Conservation (phyloP, 1,140 invertebrate genomes). For the Platyscapa corneri region DNA sequence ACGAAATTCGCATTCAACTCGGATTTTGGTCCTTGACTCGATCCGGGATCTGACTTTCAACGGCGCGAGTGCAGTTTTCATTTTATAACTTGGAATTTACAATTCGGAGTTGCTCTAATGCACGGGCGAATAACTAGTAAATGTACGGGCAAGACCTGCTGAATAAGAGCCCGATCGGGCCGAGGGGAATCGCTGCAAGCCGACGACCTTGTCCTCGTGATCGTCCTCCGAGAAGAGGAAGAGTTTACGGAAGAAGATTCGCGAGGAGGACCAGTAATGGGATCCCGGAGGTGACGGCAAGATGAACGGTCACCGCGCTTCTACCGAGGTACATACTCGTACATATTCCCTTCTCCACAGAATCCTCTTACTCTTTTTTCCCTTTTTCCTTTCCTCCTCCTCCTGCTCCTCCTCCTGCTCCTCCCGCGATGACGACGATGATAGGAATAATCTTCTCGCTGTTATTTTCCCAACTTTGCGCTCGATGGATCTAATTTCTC, state of each 20-base stretch:
- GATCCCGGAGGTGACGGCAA: constrained; percentile 68
- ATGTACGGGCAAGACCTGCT: constrained; percentile 38
- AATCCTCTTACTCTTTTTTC: neutral
- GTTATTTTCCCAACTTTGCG: too few relatives aligned
- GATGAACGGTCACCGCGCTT: constrained; percentile 70
- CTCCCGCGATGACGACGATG: too few relatives aligned
- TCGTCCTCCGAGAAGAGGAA: constrained; percentile 35
- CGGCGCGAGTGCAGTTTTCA: neutral
- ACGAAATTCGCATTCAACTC: too few relatives aligned
- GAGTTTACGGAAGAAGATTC: constrained; percentile 51
- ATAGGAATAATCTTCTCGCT: too few relatives aligned
- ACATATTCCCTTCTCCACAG: neutral
- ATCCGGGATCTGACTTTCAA: too few relatives aligned
- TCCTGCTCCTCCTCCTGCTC: too few relatives aligned
- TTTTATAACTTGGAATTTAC: too few relatives aligned
- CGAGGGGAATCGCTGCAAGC: neutral
- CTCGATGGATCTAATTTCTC: too few relatives aligned
- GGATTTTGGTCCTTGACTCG: too few relatives aligned
- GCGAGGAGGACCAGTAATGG: constrained; percentile 63
- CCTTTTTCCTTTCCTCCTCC: too few relatives aligned
- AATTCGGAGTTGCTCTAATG: too few relatives aligned
- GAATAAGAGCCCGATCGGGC: neutral
- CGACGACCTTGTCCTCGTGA: constrained; percentile 44
- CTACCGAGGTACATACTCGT: constrained; percentile 64
- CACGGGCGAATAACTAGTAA: neutral